phyloP scores from a whole-genome alignment of 2,888 invertebrate species.

The Oscheius sp. region DNA sequence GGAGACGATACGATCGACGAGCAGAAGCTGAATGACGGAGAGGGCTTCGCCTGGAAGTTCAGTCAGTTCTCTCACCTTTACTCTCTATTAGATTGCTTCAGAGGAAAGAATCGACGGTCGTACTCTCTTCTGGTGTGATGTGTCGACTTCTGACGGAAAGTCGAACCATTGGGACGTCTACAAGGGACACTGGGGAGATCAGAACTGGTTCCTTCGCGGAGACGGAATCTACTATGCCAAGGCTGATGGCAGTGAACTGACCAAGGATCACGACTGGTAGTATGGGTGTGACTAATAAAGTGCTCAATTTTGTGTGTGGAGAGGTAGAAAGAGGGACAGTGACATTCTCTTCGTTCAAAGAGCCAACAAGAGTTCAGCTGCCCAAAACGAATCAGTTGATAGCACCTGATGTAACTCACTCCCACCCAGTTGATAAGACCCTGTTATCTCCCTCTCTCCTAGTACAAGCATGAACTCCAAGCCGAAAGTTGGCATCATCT shows the following conservation, averaged over 20 bases:
- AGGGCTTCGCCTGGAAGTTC: background rate
- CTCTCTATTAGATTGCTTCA: background rate
- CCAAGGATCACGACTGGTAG: conserved; percentile 1
- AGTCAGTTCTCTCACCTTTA: background rate
- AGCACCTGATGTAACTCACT: too few relatives aligned
- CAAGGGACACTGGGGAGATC: background rate
- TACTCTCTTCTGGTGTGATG: conserved; percentile 13
- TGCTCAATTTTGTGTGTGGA: too few relatives aligned
- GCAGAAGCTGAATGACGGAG: background rate
- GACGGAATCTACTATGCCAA: conserved; percentile 17
- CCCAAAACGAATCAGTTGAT: too few relatives aligned
- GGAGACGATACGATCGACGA: background rate
- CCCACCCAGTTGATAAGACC: too few relatives aligned
- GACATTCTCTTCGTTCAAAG: too few relatives aligned
- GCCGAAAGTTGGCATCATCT: background rate
- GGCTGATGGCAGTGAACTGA: background rate
- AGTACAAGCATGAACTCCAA: too few relatives aligned
- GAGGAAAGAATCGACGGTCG: background rate
- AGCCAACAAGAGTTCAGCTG: too few relatives aligned
- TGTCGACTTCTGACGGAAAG: conserved; percentile 1
- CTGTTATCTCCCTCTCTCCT: too few relatives aligned
- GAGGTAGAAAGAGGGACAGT: too few relatives aligned
- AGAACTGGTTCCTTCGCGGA: background rate
- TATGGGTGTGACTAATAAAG: too few relatives aligned
- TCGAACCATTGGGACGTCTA: conserved; percentile 6